These are phyloP conservation scores for Lemur catta DNA, from an alignment of 2,797 vertebrate species.

Conservation along the genomic window DNA sequence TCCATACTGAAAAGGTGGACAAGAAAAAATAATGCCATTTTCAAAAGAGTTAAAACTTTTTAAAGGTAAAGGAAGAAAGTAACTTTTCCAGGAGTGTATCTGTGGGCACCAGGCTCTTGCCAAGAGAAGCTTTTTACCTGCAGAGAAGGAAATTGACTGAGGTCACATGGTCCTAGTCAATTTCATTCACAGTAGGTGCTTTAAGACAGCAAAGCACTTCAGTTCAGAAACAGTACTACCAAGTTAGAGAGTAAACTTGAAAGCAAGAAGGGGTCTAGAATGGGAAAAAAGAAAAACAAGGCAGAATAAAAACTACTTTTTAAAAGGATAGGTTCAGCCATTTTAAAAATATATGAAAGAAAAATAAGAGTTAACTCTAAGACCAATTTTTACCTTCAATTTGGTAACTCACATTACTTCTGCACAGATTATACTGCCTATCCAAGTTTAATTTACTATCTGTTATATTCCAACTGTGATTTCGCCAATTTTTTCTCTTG, in stretches of 20 bases:
- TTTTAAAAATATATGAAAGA: slow-evolving; percentile 1
- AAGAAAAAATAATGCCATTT: slow-evolving; percentile 22
- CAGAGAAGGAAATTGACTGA: slow-evolving; percentile 67
- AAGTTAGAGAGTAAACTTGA: slow-evolving; percentile 58
- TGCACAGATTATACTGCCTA: slow-evolving; percentile 35
- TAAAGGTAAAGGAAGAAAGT: slow-evolving; percentile 54
- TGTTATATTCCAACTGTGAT: slow-evolving; percentile 38
- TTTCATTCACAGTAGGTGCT: slow-evolving; percentile 75
- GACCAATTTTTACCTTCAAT: slow-evolving; percentile 52
- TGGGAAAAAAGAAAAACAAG: not conserved
- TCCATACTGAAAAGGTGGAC: not conserved
- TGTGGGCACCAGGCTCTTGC: slow-evolving; percentile 42
- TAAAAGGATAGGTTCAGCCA: slow-evolving; percentile 9
- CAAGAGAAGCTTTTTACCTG: slow-evolving; percentile 66
- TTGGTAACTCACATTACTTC: slow-evolving; percentile 54
- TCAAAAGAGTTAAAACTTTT: slow-evolving; percentile 63
- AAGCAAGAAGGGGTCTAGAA: slow-evolving; percentile 17
- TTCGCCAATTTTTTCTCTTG: slow-evolving; percentile 41
- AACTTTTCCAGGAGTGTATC: not conserved
- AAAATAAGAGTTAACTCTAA: slow-evolving; percentile 19
- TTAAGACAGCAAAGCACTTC: slow-evolving; percentile 67
- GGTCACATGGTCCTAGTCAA: slow-evolving; percentile 69
- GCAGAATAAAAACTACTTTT: slow-evolving; percentile 35
- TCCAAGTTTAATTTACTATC: slow-evolving; percentile 55
- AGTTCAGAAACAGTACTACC: slow-evolving; percentile 56